phyloP scores from a whole-genome alignment of 2,888 invertebrate species.

The Papilio gigon region DNA sequence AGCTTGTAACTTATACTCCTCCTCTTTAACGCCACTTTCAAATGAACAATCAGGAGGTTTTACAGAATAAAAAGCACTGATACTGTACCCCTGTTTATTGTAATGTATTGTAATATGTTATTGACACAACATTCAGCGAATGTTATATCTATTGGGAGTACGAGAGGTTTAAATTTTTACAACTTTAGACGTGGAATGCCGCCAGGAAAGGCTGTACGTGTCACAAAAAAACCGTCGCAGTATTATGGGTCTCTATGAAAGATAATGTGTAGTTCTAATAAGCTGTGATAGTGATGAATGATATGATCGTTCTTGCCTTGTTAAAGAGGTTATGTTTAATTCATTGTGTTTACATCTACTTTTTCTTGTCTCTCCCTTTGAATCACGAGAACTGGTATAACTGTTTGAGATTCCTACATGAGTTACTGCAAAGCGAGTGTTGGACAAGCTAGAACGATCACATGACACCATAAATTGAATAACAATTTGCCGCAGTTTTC shows the following conservation, averaged over 20 bases:
- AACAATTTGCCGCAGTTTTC: background rate
- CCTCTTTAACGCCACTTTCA: too few species aligned
- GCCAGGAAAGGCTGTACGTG: background rate
- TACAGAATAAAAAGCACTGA: too few species aligned
- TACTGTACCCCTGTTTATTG: background rate
- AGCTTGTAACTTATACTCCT: too few species aligned
- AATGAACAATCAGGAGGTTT: too few species aligned
- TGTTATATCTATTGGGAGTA: background rate
- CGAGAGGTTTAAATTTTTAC: background rate
- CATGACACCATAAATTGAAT: background rate
- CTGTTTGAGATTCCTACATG: background rate
- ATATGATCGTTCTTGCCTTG: slow-evolving; percentile 5
- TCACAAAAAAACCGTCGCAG: background rate
- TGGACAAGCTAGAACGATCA: background rate
- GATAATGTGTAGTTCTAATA: background rate
- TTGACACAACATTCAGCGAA: background rate
- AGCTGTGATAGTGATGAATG: slow-evolving; percentile 10
- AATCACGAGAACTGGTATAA: background rate
- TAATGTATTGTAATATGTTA: background rate
- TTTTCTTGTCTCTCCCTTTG: background rate
- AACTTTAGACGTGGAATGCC: background rate
- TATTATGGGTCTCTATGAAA: background rate
- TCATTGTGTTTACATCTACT: background rate
- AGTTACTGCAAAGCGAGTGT: background rate
- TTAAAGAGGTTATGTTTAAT: slow-evolving; percentile 2